phyloP scores from a whole-genome alignment of 2,797 vertebrate genomes.

The Parambassis ranga region DNA sequence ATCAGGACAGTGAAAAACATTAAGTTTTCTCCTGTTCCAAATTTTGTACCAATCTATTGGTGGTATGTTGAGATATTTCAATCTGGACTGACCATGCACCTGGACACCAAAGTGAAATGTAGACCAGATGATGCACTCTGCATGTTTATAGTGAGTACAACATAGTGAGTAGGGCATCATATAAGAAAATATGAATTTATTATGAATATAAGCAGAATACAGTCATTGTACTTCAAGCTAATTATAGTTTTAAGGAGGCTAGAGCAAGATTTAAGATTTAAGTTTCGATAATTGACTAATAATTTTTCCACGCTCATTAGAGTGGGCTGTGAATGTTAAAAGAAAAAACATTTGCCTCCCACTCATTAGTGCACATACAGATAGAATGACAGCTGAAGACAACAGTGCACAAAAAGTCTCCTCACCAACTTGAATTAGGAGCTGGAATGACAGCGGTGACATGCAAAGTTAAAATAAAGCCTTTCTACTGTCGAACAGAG shows the following conservation, averaged over 20 bases:
- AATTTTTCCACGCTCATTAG: conserved; percentile 4
- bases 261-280: too few relatives aligned
- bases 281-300: conserved; percentile 9
- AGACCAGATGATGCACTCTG: background rate
- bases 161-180: too few relatives aligned
- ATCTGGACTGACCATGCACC: background rate
- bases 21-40: too few relatives aligned
- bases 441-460: conserved; percentile 19
- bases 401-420: background rate
- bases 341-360: conserved; percentile 13
- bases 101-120: too few relatives aligned
- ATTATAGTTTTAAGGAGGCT: too few relatives aligned
- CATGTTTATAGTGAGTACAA: background rate
- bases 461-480: conserved; percentile 1
- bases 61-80: background rate
- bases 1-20: background rate
- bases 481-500: conserved; percentile 6
- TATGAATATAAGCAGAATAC: too few relatives aligned
- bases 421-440: conserved; percentile 5
- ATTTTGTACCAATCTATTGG: too few relatives aligned
- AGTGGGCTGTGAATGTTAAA: conserved; percentile 8
- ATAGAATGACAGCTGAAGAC: conserved; percentile 11
- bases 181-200: too few relatives aligned
- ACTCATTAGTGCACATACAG: conserved; percentile 18
- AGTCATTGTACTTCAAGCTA: too few relatives aligned